Evolutionary conservation across 2,113 vertebrate species (phyloP).

Genomic region (Cyphomyrus plagiostoma): DNA sequence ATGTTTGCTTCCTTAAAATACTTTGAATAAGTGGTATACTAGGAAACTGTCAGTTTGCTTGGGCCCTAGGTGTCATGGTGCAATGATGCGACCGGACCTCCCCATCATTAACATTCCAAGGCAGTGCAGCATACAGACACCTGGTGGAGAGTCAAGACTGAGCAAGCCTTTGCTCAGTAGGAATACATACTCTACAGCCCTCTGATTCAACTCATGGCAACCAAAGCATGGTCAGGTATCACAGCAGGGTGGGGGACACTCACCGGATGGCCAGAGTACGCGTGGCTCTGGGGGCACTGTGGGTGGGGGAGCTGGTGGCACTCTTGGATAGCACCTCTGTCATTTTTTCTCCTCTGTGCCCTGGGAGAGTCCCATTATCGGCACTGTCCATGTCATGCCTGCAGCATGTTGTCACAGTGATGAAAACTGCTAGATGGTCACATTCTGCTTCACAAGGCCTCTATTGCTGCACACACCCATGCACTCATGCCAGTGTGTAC

Average conservation of each 20-base stretch:
- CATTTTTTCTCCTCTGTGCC: conserved; percentile 67
- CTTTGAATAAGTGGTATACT: neutral
- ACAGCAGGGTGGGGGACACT: conserved; percentile 5
- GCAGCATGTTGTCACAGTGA: conserved; percentile 23
- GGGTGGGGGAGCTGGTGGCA: conserved; percentile 55
- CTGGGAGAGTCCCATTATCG: conserved; percentile 58
- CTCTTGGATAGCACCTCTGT: conserved; percentile 74
- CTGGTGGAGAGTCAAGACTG: neutral
- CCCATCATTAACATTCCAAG: neutral
- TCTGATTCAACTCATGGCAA: neutral
- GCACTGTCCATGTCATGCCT: conserved; percentile 72
- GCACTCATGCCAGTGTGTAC: neutral
- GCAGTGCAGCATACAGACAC: neutral
- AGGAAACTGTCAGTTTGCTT: neutral
- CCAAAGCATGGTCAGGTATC: neutral
- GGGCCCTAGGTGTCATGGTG: neutral
- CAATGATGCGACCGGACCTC: neutral
- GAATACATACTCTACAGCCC: too few species aligned
- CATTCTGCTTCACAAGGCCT: neutral
- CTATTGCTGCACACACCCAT: neutral
- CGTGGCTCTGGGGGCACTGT: conserved; percentile 50
- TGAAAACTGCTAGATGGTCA: neutral
- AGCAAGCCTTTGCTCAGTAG: neutral
- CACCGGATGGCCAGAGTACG: conserved; percentile 77
- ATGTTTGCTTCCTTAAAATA: neutral